Percentiles rank a stretch among this genome's conserved stretches.
These are phyloP conservation scores for Phallusia fumigata DNA, from an alignment of 23 tunicate genomes.

Conservation along the genomic window DNA sequence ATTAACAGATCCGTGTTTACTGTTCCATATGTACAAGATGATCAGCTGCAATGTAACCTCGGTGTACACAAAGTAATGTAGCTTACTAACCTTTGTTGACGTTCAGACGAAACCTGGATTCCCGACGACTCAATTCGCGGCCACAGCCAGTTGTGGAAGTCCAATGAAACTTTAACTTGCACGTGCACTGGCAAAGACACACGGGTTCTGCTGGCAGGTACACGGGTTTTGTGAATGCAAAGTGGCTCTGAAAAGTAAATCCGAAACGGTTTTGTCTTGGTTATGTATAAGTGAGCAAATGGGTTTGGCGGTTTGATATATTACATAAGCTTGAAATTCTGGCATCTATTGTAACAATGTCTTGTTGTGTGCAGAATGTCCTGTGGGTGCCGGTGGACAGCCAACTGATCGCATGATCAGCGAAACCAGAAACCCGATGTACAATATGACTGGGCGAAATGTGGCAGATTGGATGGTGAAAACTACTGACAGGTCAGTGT, in stretches of 20 bases:
- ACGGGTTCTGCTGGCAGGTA: conserved; percentile 85
- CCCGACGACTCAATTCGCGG: background rate
- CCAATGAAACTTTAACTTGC: conserved; percentile 43
- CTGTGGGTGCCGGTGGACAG: conserved; percentile 61
- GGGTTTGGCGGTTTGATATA: too few relatives aligned
- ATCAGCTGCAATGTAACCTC: too few relatives aligned
- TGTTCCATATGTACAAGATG: too few relatives aligned
- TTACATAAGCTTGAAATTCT: too few relatives aligned
- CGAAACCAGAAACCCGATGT: conserved; percentile 58
- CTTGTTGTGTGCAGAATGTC: conserved; percentile 85
- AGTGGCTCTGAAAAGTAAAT: too few relatives aligned
- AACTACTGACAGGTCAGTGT: conserved; percentile 78
- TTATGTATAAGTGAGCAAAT: too few relatives aligned
- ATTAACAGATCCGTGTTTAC: too few relatives aligned
- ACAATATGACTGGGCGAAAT: conserved; percentile 89
- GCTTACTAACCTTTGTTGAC: background rate
- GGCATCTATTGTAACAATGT: too few relatives aligned
- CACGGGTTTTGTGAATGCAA: too few relatives aligned
- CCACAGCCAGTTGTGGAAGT: conserved; percentile 33
- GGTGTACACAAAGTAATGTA: background rate
- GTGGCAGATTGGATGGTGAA: conserved; percentile 94
- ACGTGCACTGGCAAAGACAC: conserved; percentile 52
- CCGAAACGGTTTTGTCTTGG: too few relatives aligned
- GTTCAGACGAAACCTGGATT: conserved; percentile 23
- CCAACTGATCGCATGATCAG: conserved; percentile 33